These are phyloP conservation scores for Gnathonemus longibarbis DNA, from an alignment of 2,113 vertebrate genomes.

Conservation along the genomic window DNA sequence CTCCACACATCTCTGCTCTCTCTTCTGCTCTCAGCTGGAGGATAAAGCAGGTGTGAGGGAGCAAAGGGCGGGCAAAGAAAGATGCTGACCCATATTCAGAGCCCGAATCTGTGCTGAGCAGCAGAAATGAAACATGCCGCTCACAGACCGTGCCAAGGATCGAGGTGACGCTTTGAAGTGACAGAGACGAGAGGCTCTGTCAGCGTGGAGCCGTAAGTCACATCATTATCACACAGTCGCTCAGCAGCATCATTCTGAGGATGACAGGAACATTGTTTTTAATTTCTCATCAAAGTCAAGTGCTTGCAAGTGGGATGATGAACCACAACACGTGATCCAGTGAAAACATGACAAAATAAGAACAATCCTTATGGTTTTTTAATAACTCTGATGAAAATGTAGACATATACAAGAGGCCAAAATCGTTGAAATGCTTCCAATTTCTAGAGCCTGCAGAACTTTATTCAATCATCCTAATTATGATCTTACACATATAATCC, in stretches of 20 bases:
- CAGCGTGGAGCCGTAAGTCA: neutral
- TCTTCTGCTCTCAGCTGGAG: neutral
- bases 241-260: neutral
- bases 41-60: neutral
- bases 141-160: neutral
- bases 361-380: neutral
- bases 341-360: neutral
- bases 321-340: neutral
- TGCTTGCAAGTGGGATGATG: neutral
- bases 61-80: neutral
- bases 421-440: neutral
- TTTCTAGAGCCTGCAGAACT: neutral
- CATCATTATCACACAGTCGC: neutral
- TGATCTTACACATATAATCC: too few species aligned
- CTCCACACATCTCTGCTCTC: neutral
- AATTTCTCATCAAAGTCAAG: neutral
- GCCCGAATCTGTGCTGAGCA: slow-evolving; percentile 14
- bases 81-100: slow-evolving; percentile 18
- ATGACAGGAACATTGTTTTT: neutral
- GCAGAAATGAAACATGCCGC: neutral
- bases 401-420: neutral
- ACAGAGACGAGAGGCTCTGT: neutral
- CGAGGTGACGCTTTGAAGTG: neutral
- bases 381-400: neutral
- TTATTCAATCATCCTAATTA: neutral